These are phyloP conservation scores for Aelia acuminata DNA, from an alignment of 2,888 invertebrate species.

Conservation along the genomic window DNA sequence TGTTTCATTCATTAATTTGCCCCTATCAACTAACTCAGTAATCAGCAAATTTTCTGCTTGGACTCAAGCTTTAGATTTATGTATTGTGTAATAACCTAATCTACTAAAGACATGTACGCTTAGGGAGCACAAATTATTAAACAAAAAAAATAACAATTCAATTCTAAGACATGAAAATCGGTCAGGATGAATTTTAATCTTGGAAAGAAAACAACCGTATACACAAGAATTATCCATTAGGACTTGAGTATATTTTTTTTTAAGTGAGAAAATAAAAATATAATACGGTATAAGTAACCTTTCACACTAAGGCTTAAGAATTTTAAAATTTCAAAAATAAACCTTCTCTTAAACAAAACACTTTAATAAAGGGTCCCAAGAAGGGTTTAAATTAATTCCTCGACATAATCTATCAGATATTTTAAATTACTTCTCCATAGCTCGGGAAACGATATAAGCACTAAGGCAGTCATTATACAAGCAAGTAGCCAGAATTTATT, in stretches of 20 bases:
- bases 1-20: too few relatives aligned
- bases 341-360: not conserved
- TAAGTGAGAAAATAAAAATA: not conserved
- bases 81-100: too few relatives aligned
- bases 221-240: not conserved
- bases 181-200: too few relatives aligned
- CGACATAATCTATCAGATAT: conserved; percentile 11
- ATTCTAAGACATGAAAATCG: too few relatives aligned
- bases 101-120: too few relatives aligned
- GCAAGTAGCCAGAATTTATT: conserved; percentile 50
- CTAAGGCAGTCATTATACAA: conserved; percentile 37
- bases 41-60: too few relatives aligned
- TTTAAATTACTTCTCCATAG: not conserved
- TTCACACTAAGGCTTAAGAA: not conserved
- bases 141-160: too few relatives aligned
- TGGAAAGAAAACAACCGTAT: too few relatives aligned
- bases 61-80: too few relatives aligned
- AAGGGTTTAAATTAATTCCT: not conserved
- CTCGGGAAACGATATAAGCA: conserved; percentile 2
- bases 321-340: not conserved
- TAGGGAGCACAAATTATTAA: too few relatives aligned
- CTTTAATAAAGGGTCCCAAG: not conserved
- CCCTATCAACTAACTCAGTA: too few relatives aligned
- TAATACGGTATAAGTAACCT: not conserved
- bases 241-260: not conserved